Percentiles rank a stretch among this genome's conserved stretches.
Evolutionary conservation across 2,113 vertebrate species (phyloP).

Genomic region (Amblyornis subalaris): DNA sequence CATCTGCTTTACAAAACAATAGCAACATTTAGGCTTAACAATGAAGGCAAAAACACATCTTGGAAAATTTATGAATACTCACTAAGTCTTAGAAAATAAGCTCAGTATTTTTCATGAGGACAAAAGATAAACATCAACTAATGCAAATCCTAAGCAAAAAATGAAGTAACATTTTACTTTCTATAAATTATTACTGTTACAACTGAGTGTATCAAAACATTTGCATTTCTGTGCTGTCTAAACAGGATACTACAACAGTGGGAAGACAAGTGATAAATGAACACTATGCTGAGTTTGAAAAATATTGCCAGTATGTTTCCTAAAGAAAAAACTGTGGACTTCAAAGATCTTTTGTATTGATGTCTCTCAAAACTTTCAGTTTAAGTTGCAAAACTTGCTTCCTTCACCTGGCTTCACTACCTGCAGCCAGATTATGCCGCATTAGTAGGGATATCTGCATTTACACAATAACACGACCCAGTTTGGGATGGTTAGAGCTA

Average conservation of each 20-base stretch:
- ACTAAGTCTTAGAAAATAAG: not conserved
- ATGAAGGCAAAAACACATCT: not conserved
- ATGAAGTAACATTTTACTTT: not conserved
- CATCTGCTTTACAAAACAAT: not conserved
- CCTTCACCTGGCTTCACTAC: not conserved
- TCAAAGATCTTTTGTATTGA: not conserved
- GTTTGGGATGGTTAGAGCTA: not conserved
- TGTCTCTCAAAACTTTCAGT: not conserved
- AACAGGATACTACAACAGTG: not conserved
- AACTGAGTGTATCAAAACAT: not conserved
- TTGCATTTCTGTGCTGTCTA: not conserved
- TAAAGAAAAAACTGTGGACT: not conserved
- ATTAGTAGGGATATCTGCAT: not conserved
- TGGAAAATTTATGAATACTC: not conserved
- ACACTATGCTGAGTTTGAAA: not conserved
- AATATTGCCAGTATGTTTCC: not conserved
- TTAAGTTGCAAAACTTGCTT: not conserved
- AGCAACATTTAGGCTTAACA: not conserved
- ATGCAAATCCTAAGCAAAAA: not conserved
- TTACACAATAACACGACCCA: not conserved
- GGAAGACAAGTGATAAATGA: not conserved
- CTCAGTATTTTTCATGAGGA: not conserved
- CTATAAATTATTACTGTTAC: not conserved
- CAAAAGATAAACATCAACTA: not conserved
- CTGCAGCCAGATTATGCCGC: not conserved